Percentiles rank a stretch among this genome's conserved stretches.
Evolutionary conservation across 1,140 invertebrate species (phyloP).

Genomic region (Pseudobourletiella spinata): DNA sequence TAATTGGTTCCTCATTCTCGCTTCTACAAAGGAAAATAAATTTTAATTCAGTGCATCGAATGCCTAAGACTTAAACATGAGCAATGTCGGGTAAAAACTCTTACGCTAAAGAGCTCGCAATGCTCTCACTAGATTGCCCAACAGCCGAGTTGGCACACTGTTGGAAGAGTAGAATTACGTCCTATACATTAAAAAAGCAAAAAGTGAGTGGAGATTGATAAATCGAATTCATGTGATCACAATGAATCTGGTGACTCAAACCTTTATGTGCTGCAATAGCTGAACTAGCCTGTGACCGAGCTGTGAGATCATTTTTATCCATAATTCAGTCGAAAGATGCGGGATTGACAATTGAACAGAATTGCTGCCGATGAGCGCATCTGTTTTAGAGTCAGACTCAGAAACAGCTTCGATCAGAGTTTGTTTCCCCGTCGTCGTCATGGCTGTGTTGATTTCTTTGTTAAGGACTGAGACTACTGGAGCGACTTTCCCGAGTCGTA

Average conservation of each 20-base stretch:
- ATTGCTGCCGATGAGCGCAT: constrained; percentile 24
- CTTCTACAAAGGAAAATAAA: constrained; percentile 1
- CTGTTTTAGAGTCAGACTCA: constrained; percentile 31
- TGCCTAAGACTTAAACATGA: too few species aligned
- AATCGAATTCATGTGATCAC: not conserved
- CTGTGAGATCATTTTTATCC: constrained; percentile 32
- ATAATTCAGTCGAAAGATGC: constrained; percentile 22
- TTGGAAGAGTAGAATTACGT: constrained; percentile 33
- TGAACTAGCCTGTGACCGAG: constrained; percentile 26
- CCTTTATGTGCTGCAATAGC: constrained; percentile 26
- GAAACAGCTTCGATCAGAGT: constrained; percentile 34
- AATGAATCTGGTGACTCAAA: not conserved
- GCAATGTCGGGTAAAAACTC: too few species aligned
- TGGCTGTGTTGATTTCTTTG: constrained; percentile 33
- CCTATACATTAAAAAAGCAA: constrained; percentile 4
- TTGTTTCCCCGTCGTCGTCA: constrained; percentile 35
- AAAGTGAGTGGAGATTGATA: not conserved
- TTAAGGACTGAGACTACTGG: constrained; percentile 29
- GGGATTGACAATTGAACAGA: constrained; percentile 28
- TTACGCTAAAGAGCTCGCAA: constrained; percentile 1
- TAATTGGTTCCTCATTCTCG: constrained; percentile 32
- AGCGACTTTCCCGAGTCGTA: constrained; percentile 39
- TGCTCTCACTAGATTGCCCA: constrained; percentile 9
- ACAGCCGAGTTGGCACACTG: constrained; percentile 29
- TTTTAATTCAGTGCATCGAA: too few species aligned